Evolutionary conservation across 2,797 vertebrate genomes (phyloP), one percentile per base, ranked within the genome.

Genomic region (Loris lydekkerianus): DNA sequence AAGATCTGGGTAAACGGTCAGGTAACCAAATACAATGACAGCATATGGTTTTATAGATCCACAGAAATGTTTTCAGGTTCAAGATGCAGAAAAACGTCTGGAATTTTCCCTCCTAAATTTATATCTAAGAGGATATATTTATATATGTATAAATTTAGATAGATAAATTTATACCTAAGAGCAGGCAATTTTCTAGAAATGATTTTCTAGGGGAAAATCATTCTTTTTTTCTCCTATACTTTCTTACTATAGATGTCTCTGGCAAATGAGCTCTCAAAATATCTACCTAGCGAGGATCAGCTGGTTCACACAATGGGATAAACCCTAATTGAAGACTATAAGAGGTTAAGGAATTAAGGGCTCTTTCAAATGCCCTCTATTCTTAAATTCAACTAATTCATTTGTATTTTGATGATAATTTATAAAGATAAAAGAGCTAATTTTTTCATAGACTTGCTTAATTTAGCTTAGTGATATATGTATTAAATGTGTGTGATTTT

Each of bases 401-500:
- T 92, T 83, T 31, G 10, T 58, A 13, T 43, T 31, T 92, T 73
- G 67, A 69, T 70, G 67, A 86, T 72, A 86, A n/a, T 77, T 53
- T 3, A 75, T 56, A 94, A 72, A 94, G 25, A 31, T 29, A 63
- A 56, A 93, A 63, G 10, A 67, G 3, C 1, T 85, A 3, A 56
- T 77, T 87, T 95, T 95, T 86, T 81, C 34, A 81, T 49, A 60
- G n/a, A 53, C 6, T 63, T 63, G 43, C 10, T 46, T 95, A 27
- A 37, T 91, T 91, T 94, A 56, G 43, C 49, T 69, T 86, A 56
- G 5, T 82, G 17, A 77, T 25, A 43, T 61, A 34, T 31, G 60
- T 20, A 83, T 67, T 1, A 3, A 67, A 18, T n/a, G 27, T 29
- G 31, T 67, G 31, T n/a, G 15, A 67, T 67, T 67, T 67, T 67